Conservation (phyloP, 2,888 invertebrate species). For the Agonopterix arenella region DNA sequence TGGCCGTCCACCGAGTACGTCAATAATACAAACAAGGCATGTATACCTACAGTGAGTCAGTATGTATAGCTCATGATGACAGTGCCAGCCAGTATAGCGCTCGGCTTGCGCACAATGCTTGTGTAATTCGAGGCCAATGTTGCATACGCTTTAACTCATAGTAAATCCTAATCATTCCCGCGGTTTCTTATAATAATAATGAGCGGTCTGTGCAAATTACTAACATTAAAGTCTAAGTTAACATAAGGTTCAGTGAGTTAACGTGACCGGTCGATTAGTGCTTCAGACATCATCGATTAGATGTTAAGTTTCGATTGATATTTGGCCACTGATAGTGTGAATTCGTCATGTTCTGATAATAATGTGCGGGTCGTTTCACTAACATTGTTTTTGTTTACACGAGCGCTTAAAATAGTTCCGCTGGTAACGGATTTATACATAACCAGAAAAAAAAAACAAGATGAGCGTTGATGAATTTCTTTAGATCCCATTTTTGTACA, state of each 20-base stretch:
- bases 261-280: slow-evolving; percentile 27
- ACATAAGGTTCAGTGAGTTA: slow-evolving; percentile 41
- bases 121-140: slow-evolving; percentile 57
- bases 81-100: slow-evolving; percentile 54
- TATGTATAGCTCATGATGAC: slow-evolving; percentile 53
- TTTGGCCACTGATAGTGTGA: slow-evolving; percentile 37
- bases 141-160: slow-evolving; percentile 45
- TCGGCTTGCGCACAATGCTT: slow-evolving; percentile 58
- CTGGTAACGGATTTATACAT: slow-evolving; percentile 5
- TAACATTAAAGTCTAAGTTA: slow-evolving; percentile 25
- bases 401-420: slow-evolving; percentile 11
- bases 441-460: not conserved
- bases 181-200: slow-evolving; percentile 47
- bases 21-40: slow-evolving; percentile 70
- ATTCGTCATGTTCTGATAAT: slow-evolving; percentile 31
- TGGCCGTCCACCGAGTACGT: slow-evolving; percentile 56
- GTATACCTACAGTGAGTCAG: slow-evolving; percentile 23
- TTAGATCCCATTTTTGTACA: slow-evolving; percentile 24
- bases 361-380: slow-evolving; percentile 43
- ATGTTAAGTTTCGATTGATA: slow-evolving; percentile 35
- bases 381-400: slow-evolving; percentile 24
- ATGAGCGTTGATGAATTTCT: slow-evolving; percentile 24
- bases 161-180: slow-evolving; percentile 42
- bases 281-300: slow-evolving; percentile 37
- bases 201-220: slow-evolving; percentile 44